Base-by-base conservation (phyloP, 2,113 vertebrate genomes). In the Benitochromis conjunctus region DNA sequence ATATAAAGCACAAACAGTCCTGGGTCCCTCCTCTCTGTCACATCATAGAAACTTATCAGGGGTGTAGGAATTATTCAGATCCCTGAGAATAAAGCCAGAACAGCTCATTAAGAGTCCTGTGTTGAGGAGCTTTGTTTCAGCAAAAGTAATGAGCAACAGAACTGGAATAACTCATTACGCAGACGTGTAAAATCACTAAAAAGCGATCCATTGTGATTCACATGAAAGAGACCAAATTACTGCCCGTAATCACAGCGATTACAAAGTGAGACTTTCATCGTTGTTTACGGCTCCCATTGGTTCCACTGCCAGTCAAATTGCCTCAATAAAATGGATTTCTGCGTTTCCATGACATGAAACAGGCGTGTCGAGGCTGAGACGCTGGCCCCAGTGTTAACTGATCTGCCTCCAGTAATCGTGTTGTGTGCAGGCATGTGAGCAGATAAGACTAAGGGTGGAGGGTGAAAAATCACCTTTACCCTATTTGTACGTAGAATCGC, bases 371-470 rank as follows among this genome's bases (percentile, higher is more conserved):
- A 79, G 74, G 83, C 87, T 86, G 79, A 76, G 34, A 83, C 77
- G 71, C 78, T 74, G 86, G 89, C 90, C 86, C 84, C 78, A 85
- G 48, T 4, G 86, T 87, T 79, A 91, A 91, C 82, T 88, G 88
- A 91, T 91, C 88, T 84, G 82, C 77, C 86, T 88, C 57, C 77
- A 92, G 85, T 92, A 88, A 86, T 83, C 69, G 85, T 88, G 85
- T 51, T 86, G 46, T 86, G 81, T 84, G 83, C 78, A 77, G 86
- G 41, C 86, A 88, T 81, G 83, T 86, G 86, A 85, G 79, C 83
- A 90, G 87, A 92, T 89, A 91, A 82, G 87, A 86, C 74, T 89
- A 54, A 31, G 56, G 80, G 54, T 51, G 77, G 79, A 77, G 84
- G 58, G 24, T 80, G 76, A 89, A 90, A 90, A 48, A 29, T 31